Base-by-base conservation (phyloP, 2,888 invertebrate species). In the Drosophila anomalata region DNA sequence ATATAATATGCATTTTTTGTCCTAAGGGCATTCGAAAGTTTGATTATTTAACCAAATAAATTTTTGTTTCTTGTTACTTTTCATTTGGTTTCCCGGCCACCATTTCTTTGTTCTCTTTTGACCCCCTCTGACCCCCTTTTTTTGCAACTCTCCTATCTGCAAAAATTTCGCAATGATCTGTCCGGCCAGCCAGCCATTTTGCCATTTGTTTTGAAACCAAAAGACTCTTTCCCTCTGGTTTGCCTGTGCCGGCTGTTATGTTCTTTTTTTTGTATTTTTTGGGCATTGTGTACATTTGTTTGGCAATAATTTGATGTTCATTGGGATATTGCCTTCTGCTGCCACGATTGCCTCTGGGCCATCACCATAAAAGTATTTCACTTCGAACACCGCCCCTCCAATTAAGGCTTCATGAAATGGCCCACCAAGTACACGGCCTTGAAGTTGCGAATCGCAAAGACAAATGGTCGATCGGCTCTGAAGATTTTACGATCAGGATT, bases 381-480 rank as follows among this genome's bases (percentile, higher is more conserved):
- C 36, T 42, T 11, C 8, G 41, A 6, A 39, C 14, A 20, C 47
- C n/a, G 0, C 36, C 3, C 20, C 4, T 14, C 22, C 50, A 72
- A 67, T 87, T 61, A 87, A 70, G 79, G 76, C 57, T 67, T 78
- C 8, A 76, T 59, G 55, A 84, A 67, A 66, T 86, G 88, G 20
- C 88, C 89, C 42, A 87, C 73, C 29, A 87, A 79, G 46, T 71
- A 79, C 14, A 88, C 78, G 33, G 75, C 71, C 57, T 74, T 71
- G 7, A 50, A 61, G 46, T 67, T 76, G 12, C 78, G 77, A 26
- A 89, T 81, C 36, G 86, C 86, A 75, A 88, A 89, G 5, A 89
- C 76, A 41, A 89, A 89, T 11, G 89, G 89, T 46, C 76, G 88
- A 66, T 89, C 69, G 2, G 74, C 89, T 44, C 56, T 69, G 67